phyloP scores from a whole-genome alignment of 2,113 vertebrate species.

The Brienomyrus longianalis region DNA sequence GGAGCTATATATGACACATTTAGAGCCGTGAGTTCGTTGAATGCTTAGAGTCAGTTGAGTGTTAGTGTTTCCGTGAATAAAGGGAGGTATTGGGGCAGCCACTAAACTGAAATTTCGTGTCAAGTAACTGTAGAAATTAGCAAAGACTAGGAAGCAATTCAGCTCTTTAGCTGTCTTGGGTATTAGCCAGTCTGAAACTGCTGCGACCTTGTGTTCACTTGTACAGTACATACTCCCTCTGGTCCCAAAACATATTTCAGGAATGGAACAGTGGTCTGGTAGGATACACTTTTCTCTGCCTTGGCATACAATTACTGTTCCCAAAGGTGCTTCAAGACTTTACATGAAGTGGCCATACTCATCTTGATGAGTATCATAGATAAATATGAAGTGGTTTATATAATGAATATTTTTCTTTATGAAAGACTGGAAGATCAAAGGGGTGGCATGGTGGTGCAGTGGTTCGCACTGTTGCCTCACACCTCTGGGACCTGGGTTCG shows the following conservation, averaged over 20 bases:
- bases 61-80: background rate
- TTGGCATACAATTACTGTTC: background rate
- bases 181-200: background rate
- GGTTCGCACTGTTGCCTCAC: too few relatives aligned
- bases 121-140: background rate
- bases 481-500: too few relatives aligned
- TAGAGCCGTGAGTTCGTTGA: background rate
- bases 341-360: background rate
- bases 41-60: background rate
- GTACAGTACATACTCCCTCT: background rate
- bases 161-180: background rate
- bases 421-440: background rate
- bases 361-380: background rate
- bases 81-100: background rate
- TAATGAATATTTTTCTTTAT: background rate
- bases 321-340: background rate
- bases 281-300: background rate
- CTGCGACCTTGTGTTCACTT: background rate
- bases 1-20: background rate
- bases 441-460: too few relatives aligned
- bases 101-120: background rate
- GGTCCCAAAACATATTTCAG: background rate
- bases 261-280: background rate
- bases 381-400: background rate
- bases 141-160: background rate